These are phyloP conservation scores for Noctua fimbriata DNA, from an alignment of 2,888 invertebrate genomes.

Conservation along the genomic window DNA sequence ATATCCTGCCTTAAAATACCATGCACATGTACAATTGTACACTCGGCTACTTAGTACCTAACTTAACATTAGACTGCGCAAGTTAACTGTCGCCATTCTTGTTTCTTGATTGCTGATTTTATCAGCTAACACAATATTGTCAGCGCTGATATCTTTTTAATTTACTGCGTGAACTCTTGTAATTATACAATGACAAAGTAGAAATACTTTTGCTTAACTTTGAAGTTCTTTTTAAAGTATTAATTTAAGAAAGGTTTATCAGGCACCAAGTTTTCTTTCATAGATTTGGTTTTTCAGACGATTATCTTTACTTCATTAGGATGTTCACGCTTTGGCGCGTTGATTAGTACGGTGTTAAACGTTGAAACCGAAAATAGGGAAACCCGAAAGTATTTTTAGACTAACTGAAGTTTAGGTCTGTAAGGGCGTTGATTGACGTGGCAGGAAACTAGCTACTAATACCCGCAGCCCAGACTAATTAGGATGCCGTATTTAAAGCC, in stretches of 20 bases:
- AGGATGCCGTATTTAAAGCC: slow-evolving; percentile 59
- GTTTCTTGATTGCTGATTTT: slow-evolving; percentile 52
- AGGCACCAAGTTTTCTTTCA: slow-evolving; percentile 1
- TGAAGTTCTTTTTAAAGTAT: slow-evolving; percentile 13
- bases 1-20: slow-evolving; percentile 53
- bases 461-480: slow-evolving; percentile 57
- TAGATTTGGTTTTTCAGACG: slow-evolving; percentile 19
- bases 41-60: slow-evolving; percentile 33
- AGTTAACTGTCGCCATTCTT: slow-evolving; percentile 44
- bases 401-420: slow-evolving; percentile 44
- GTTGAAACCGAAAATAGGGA: slow-evolving; percentile 32
- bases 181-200: slow-evolving; percentile 21
- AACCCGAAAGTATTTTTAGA: slow-evolving; percentile 56
- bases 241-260: slow-evolving; percentile 28
- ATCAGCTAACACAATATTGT: slow-evolving; percentile 39
- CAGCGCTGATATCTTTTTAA: slow-evolving; percentile 36
- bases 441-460: slow-evolving; percentile 64
- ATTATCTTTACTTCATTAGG: slow-evolving; percentile 26
- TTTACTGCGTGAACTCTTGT: slow-evolving; percentile 40
- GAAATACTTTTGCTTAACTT: slow-evolving; percentile 6
- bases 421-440: slow-evolving; percentile 65
- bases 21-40: slow-evolving; percentile 30
- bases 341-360: slow-evolving; percentile 7
- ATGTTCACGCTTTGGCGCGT: slow-evolving; percentile 9
- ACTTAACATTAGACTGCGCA: slow-evolving; percentile 41